Conservation (phyloP, 2,888 invertebrate genomes). For the Amphiduros pacificus region DNA sequence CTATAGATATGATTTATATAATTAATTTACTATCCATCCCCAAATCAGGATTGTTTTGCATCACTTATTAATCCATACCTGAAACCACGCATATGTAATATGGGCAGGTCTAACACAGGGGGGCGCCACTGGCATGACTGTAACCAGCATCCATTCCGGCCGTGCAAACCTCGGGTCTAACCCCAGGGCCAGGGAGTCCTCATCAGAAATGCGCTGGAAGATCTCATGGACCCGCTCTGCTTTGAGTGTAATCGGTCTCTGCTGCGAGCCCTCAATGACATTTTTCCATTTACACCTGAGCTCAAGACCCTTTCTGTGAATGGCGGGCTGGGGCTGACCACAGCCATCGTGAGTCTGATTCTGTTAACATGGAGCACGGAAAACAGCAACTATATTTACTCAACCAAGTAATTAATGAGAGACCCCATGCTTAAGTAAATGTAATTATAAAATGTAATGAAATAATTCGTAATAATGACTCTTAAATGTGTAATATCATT, state of each 20-base stretch:
- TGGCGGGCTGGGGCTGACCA: conserved; percentile 94
- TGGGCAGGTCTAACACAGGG: conserved; percentile 95
- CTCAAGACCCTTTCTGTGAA: conserved; percentile 86
- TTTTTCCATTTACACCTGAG: conserved; percentile 96
- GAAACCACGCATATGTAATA: conserved; percentile 88
- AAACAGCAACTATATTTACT: no score
- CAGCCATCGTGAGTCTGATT: conserved; percentile 85
- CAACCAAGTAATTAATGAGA: no score
- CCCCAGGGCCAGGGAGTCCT: conserved; percentile 88
- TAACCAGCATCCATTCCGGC: conserved; percentile 99
- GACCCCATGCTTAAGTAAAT: no score
- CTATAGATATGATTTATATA: no score
- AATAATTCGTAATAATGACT: not conserved
- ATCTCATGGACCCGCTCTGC: conserved; percentile 98
- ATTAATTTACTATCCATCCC: no score
- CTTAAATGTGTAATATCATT: no score
- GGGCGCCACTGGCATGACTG: conserved; percentile 96
- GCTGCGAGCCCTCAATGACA: conserved; percentile 94
- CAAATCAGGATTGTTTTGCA: no score
- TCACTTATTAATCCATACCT: no score
- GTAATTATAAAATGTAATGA: no score
- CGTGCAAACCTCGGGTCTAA: conserved; percentile 95
- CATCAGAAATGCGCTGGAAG: conserved; percentile 80
- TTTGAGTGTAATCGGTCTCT: conserved; percentile 88
- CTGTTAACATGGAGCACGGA: no score